Conservation (phyloP, 2,113 vertebrate species). For the Ammodytes marinus region DNA sequence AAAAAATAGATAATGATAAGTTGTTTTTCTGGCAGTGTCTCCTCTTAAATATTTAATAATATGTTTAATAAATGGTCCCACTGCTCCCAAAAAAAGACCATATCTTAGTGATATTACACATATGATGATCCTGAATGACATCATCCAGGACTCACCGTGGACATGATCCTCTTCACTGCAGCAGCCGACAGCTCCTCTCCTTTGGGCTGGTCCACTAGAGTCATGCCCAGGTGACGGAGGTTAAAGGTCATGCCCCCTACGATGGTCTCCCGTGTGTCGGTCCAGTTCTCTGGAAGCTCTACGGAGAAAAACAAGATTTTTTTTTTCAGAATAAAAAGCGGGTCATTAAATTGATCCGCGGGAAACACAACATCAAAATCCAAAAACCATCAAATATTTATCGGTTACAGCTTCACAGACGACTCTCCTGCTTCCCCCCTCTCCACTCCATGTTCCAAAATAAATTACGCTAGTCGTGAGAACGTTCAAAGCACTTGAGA, state of each 20-base stretch:
- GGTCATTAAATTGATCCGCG: slow-evolving; percentile 12
- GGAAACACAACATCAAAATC: background rate
- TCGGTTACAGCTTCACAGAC: slow-evolving; percentile 3
- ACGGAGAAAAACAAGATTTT: background rate
- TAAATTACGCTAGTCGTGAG: slow-evolving; percentile 30
- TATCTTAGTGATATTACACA: too few relatives aligned
- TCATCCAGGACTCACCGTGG: slow-evolving; percentile 85
- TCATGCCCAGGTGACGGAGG: slow-evolving; percentile 96
- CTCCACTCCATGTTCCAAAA: slow-evolving; percentile 27
- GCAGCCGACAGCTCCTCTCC: slow-evolving; percentile 92
- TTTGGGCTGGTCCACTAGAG: slow-evolving; percentile 95
- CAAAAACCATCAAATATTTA: slow-evolving; percentile 22
- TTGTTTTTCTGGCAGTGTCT: too few relatives aligned
- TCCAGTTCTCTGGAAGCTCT: slow-evolving; percentile 98
- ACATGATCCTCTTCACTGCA: slow-evolving; percentile 93
- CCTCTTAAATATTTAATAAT: too few relatives aligned
- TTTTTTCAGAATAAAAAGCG: background rate
- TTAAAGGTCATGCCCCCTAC: slow-evolving; percentile 95
- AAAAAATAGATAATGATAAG: too few relatives aligned
- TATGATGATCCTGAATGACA: background rate
- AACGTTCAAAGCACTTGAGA: slow-evolving; percentile 34
- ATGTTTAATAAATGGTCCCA: too few relatives aligned
- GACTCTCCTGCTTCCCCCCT: background rate
- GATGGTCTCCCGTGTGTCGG: slow-evolving; percentile 93
- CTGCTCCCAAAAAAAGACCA: too few relatives aligned